Percentiles rank a stretch among this genome's conserved stretches.
phyloP scores from a whole-genome alignment of 53 echinoderm and acorn worm genomes.

The Zoroaster sp. region DNA sequence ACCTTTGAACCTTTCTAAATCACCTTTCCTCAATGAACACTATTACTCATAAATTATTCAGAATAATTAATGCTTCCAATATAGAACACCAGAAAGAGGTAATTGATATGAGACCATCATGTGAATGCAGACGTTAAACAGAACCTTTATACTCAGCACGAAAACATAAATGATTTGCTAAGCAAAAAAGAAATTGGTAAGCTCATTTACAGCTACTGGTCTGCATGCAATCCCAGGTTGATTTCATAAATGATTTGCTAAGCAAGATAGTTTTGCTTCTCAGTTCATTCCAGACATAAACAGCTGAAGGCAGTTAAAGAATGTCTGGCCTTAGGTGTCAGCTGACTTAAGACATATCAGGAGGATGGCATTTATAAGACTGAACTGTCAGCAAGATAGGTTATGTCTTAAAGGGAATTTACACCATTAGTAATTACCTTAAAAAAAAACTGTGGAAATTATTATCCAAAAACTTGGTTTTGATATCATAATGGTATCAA shows the following conservation, averaged over 20 bases:
- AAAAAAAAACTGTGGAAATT: no score
- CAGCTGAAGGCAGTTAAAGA: slow-evolving; percentile 22
- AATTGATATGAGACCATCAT: no score
- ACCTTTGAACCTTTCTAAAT: not conserved
- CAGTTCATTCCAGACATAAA: not conserved
- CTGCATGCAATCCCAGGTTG: not conserved
- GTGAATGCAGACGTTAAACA: not conserved
- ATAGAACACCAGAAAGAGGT: not conserved
- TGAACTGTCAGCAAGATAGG: not conserved
- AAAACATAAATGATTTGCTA: not conserved
- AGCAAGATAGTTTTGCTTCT: not conserved
- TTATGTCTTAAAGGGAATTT: not conserved
- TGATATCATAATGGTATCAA: no score
- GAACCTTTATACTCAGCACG: not conserved
- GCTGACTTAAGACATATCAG: not conserved
- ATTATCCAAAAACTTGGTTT: no score
- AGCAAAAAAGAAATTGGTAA: not conserved
- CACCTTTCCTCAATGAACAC: not conserved
- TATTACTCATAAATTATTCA: not conserved
- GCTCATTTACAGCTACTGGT: not conserved
- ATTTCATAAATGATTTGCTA: slow-evolving; percentile 3
- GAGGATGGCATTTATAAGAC: slow-evolving; percentile 16
- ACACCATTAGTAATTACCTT: not conserved
- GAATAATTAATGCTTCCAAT: not conserved
- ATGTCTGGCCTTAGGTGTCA: not conserved